Conservation (phyloP, 2,113 vertebrate species). For the Pedetes capensis region DNA sequence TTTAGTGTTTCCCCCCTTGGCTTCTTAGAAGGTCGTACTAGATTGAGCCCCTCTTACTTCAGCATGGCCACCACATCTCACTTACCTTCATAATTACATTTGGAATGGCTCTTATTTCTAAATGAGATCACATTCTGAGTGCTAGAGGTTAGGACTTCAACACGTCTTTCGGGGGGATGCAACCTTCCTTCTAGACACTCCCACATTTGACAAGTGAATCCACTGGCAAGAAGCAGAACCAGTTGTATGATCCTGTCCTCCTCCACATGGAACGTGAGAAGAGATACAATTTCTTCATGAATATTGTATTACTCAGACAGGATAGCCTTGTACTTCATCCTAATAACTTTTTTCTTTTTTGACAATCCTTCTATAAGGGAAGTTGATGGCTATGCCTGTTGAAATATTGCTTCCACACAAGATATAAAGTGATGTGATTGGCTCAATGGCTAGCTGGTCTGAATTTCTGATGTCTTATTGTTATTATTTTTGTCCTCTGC, state of each 20-base stretch:
- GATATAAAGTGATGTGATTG: background rate
- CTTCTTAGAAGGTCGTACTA: background rate
- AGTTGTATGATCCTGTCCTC: background rate
- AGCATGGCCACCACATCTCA: background rate
- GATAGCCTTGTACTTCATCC: background rate
- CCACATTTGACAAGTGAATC: background rate
- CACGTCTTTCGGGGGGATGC: background rate
- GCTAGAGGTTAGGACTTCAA: background rate
- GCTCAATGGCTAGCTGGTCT: background rate
- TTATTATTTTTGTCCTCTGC: background rate
- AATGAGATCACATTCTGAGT: background rate
- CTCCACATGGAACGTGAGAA: background rate
- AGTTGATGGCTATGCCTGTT: background rate
- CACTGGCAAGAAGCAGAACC: background rate
- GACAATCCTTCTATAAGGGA: background rate
- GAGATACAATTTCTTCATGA: background rate
- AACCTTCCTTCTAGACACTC: background rate
- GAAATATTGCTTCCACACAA: background rate
- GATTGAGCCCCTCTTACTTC: background rate
- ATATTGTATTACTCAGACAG: background rate
- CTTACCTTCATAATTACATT: background rate
- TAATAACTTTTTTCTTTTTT: background rate
- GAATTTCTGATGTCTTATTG: background rate
- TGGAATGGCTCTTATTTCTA: background rate
- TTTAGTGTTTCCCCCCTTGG: background rate